Conservation (phyloP, 2,888 invertebrate species). For the Diaphora mendica region DNA sequence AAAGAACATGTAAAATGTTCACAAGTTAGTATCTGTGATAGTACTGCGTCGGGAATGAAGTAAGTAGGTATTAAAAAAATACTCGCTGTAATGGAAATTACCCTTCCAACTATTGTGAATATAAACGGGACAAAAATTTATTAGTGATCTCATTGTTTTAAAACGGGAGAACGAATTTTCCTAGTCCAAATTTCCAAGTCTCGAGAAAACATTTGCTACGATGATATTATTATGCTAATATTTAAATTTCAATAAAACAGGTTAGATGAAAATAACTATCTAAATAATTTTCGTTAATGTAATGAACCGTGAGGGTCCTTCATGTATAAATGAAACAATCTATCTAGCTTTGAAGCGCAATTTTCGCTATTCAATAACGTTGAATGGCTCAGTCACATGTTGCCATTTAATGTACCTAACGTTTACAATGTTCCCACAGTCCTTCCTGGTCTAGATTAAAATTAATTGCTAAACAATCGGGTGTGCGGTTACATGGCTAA, state of each 20-base stretch:
- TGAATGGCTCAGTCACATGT: neutral
- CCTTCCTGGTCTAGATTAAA: constrained; percentile 31
- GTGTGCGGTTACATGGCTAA: constrained; percentile 41
- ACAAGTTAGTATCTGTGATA: too few species aligned
- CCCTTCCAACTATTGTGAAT: too few species aligned
- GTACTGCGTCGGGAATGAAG: too few species aligned
- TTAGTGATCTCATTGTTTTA: too few species aligned
- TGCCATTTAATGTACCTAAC: neutral
- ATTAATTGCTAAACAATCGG: constrained; percentile 48
- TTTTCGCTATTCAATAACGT: neutral
- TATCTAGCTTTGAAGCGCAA: neutral
- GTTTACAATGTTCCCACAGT: neutral
- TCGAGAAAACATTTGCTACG: neutral
- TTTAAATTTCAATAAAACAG: neutral
- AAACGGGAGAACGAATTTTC: neutral
- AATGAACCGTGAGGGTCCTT: neutral
- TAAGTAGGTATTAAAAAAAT: too few species aligned
- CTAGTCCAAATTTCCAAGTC: neutral
- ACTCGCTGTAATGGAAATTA: too few species aligned
- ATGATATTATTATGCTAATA: neutral
- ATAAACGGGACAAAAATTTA: too few species aligned
- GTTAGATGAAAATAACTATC: neutral
- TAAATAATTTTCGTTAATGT: neutral
- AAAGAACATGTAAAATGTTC: too few species aligned
- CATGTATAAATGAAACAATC: neutral